Evolutionary conservation across 2,797 vertebrate species (phyloP), one percentile per base, ranked within the genome.

Genomic region (Thaleichthys pacificus): DNA sequence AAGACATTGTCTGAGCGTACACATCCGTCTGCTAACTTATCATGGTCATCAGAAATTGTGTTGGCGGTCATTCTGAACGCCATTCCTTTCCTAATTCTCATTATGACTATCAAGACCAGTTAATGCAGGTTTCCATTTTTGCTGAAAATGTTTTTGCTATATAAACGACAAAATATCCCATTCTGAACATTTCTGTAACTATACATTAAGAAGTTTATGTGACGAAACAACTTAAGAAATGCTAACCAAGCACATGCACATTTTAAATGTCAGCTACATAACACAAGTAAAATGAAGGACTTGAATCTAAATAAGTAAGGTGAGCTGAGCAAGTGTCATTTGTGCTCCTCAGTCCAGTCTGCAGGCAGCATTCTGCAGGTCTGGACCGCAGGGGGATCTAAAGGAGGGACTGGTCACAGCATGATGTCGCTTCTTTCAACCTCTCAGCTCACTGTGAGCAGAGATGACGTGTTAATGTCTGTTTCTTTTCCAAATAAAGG

Each of bases 401-500:
- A 38, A 7, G 11, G 42, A 12, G 11, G 3, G 9, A 11, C 42
- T 47, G 42, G 42, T 47, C 42, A 47, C 32, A 35, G 62, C n/a
- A 22, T 32, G 32, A 74, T 70, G 66, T 72, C 51, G 69, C 64
- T 66, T 69, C 51, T 76, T 72, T 69, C 64, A 32, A 78, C 60
- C 71, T 68, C 69, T 73, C 11, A 11, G 60, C 63, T 65, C 26
- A 5, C 76, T 72, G 68, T 66, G 49, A 71, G 42, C 76, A 78
- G 76, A 78, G 85, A 75, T 4, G 63, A 35, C 22, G 56, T 6
- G 19, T 22, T 58, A 22, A 58, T 58, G 76, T 49, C 28, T 70
- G 61, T 79, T 82, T 81, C 76, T 84, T 90, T 87, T 87, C 81
- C 73, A 87, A 78, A 85, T 82, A 86, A 87, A 85, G 87, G 83